Evolutionary conservation across 2,888 invertebrate genomes (phyloP).

Genomic region (Drosophila tripunctata): DNA sequence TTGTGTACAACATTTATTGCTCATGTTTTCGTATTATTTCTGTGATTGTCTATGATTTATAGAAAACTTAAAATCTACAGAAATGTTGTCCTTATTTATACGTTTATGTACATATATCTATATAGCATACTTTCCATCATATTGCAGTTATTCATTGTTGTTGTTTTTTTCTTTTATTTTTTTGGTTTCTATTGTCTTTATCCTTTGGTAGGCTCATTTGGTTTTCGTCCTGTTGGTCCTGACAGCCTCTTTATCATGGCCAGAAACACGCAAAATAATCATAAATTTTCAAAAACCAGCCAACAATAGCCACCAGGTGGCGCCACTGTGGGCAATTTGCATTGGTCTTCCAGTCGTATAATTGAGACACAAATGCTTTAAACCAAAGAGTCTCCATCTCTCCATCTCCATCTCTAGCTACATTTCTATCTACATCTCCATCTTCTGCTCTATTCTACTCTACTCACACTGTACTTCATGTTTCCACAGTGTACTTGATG

Average conservation of each 20-base stretch:
- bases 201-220: background rate
- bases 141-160: conserved; percentile 6
- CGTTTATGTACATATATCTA: conserved; percentile 5
- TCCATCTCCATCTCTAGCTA: background rate
- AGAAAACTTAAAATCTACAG: background rate
- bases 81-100: background rate
- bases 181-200: conserved; percentile 19
- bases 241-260: conserved; percentile 44
- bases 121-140: conserved; percentile 24
- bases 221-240: background rate
- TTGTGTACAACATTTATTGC: conserved; percentile 19
- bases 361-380: conserved; percentile 31
- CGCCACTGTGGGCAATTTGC: too few relatives aligned
- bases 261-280: conserved; percentile 61
- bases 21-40: conserved; percentile 10
- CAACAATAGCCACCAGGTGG: conserved; percentile 49
- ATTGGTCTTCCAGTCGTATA: conserved; percentile 15
- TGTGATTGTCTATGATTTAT: conserved; percentile 38
- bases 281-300: conserved; percentile 52
- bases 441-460: too few relatives aligned
- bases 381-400: conserved; percentile 7
- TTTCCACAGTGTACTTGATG: background rate
- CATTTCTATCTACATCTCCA: background rate
- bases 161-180: background rate
- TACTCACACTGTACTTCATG: too few relatives aligned